Evolutionary conservation across 2,797 vertebrate species (phyloP).

Genomic region (Atherinosoma microstoma): DNA sequence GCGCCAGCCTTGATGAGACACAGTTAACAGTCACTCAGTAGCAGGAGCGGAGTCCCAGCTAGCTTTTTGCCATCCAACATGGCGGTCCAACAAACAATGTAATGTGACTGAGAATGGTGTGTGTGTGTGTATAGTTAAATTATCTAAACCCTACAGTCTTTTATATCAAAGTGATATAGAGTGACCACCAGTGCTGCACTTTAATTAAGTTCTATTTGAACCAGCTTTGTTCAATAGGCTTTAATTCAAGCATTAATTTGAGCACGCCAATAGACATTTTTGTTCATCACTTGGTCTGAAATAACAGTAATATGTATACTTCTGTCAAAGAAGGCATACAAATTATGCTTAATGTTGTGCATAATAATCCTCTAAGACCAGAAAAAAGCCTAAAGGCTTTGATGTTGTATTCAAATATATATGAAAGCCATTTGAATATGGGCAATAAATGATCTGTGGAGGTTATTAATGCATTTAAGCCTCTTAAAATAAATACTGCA

Average conservation of each 20-base stretch:
- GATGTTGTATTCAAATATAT: neutral
- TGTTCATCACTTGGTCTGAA: neutral
- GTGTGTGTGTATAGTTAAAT: no score
- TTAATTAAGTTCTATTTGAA: neutral
- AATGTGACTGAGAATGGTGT: no score
- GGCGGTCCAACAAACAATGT: no score
- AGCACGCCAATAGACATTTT: neutral
- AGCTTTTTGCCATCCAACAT: no score
- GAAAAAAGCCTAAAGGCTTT: neutral
- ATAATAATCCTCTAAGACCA: neutral
- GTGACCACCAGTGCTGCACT: neutral
- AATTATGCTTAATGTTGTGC: neutral
- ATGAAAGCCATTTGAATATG: neutral
- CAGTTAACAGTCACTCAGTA: no score
- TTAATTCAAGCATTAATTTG: neutral
- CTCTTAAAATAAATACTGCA: constrained; percentile 23
- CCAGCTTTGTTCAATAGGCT: neutral
- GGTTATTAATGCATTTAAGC: constrained; percentile 26
- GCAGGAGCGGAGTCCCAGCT: no score
- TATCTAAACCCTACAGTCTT: neutral
- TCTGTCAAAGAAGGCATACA: neutral
- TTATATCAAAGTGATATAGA: neutral
- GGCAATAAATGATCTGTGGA: neutral
- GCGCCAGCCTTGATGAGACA: no score
- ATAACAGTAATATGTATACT: neutral